These are phyloP conservation scores for Leptestheria dahalacensis DNA, from an alignment of 1,140 invertebrate species.

Conservation along the genomic window DNA sequence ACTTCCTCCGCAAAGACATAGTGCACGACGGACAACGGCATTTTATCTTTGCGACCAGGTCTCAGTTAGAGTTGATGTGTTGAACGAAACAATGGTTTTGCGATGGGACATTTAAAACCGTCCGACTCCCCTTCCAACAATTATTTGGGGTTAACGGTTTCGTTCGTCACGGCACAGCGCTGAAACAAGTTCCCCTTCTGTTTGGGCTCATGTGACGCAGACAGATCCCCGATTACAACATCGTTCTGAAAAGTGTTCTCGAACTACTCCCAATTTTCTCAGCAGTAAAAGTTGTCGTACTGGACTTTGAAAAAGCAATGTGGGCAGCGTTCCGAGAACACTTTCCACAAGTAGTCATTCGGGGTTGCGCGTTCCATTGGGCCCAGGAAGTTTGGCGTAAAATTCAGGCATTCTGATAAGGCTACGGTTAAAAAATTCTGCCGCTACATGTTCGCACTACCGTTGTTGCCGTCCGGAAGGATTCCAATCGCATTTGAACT, in stretches of 20 bases:
- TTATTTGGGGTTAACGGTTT: too few relatives aligned
- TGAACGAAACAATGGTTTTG: neutral
- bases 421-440: neutral
- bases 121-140: too few relatives aligned
- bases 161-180: too few relatives aligned
- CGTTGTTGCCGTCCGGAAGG: neutral
- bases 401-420: neutral
- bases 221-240: neutral
- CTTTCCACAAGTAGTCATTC: neutral
- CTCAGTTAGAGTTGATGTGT: neutral
- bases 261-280: neutral
- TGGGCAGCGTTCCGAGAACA: neutral
- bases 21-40: neutral
- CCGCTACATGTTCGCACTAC: neutral
- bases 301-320: neutral
- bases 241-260: neutral
- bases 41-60: neutral
- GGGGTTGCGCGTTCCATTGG: neutral
- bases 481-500: neutral
- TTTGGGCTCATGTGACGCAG: neutral
- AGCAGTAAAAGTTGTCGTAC: neutral
- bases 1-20: too few relatives aligned
- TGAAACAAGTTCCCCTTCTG: neutral
- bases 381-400: neutral
- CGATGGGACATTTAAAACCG: too few relatives aligned